phyloP scores from a whole-genome alignment of 2,888 invertebrate species.

The Synanthedon formicaeformis region DNA sequence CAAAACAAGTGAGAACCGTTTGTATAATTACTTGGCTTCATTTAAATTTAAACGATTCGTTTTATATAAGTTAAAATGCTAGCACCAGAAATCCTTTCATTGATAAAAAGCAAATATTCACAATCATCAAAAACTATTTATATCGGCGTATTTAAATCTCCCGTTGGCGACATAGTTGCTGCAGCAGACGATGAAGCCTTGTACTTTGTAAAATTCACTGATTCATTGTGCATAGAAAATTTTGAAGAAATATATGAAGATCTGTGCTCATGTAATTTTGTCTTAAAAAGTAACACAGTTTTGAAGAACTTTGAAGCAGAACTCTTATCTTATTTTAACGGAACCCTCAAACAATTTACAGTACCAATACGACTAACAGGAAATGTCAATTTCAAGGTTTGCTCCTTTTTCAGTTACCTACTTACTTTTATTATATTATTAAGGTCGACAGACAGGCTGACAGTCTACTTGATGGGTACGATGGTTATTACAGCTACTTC shows the following conservation, averaged over 20 bases:
- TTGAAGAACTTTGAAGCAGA: slow-evolving; percentile 29
- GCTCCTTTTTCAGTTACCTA: not conserved
- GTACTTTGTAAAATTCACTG: slow-evolving; percentile 38
- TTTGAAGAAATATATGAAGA: slow-evolving; percentile 27
- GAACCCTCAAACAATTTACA: slow-evolving; percentile 40
- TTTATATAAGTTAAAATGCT: too few species aligned
- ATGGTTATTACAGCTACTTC: too few species aligned
- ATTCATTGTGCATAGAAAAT: slow-evolving; percentile 41
- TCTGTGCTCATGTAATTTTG: slow-evolving; percentile 22
- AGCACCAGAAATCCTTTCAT: too few species aligned
- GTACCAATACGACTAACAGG: slow-evolving; percentile 46
- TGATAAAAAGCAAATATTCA: too few species aligned
- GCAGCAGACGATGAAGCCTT: slow-evolving; percentile 43
- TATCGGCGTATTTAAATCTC: slow-evolving; percentile 21
- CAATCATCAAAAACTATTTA: not conserved
- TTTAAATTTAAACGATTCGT: too few species aligned
- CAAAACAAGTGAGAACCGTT: too few species aligned
- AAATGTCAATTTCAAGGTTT: slow-evolving; percentile 55
- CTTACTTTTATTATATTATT: too few species aligned
- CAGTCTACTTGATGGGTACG: too few species aligned
- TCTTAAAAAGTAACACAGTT: slow-evolving; percentile 29
- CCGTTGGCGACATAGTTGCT: slow-evolving; percentile 35
- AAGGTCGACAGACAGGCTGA: too few species aligned
- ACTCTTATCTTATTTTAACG: slow-evolving; percentile 34
- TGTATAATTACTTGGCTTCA: too few species aligned